Conservation (phyloP, 53 echinoderm and acorn worm genomes). For the Pentamera pediparva region DNA sequence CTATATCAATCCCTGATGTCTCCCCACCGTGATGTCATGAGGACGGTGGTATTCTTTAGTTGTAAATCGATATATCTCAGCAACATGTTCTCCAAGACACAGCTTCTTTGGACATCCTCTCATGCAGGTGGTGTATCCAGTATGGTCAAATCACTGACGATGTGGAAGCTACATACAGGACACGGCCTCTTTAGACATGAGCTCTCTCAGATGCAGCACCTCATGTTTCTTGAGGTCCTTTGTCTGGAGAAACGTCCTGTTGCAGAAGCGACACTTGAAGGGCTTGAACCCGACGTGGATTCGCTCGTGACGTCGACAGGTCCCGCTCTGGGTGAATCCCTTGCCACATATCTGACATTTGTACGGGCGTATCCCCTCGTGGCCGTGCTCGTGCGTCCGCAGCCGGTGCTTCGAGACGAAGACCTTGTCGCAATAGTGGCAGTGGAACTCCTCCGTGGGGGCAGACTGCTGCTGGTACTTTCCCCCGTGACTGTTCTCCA, state of each 20-base stretch:
- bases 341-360: constrained; percentile 26
- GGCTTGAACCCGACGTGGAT: constrained; percentile 23
- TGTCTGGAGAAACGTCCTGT: constrained; percentile 21
- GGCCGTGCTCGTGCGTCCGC: constrained; percentile 24
- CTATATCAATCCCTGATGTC: too few species aligned
- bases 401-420: constrained; percentile 26
- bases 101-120: constrained; percentile 2
- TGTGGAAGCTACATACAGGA: not conserved
- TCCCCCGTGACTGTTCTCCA: not conserved
- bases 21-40: too few species aligned
- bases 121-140: too few species aligned
- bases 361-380: constrained; percentile 14
- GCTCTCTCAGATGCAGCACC: constrained; percentile 12
- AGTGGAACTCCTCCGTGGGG: constrained; percentile 1
- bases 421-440: constrained; percentile 21
- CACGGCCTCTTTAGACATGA: not conserved
- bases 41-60: too few species aligned
- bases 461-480: not conserved
- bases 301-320: constrained; percentile 15
- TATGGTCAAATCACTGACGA: too few species aligned
- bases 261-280: constrained; percentile 18
- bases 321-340: constrained; percentile 27
- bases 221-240: constrained; percentile 25
- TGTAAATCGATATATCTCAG: too few species aligned
- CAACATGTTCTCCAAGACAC: too few species aligned